Base-by-base conservation (phyloP, 2,888 invertebrate species). In the Hyles lineata region DNA sequence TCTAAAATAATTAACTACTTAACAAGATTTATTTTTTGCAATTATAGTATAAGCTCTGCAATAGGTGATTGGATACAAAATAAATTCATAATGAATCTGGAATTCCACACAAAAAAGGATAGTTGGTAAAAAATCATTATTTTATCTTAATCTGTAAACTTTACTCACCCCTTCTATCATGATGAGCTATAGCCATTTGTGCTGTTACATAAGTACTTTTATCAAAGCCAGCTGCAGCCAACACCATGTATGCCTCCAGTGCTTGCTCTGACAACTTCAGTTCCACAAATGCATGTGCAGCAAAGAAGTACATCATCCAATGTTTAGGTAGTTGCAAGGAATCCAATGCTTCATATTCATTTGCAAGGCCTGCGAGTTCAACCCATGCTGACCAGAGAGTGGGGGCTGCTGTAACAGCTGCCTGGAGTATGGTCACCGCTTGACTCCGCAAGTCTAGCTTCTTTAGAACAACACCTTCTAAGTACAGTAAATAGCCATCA, bases 351-450 rank as follows among this genome's bases (percentile, higher is more conserved):
- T 98, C 97, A 89, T 97, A 97, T 82, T 98, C 97, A 76, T 96
- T 96, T 72, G 99, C 96, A 1, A 99, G 92, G 11, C 97, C 96
- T 0, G 98, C 97, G 19, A 99, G 92, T 89, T 99, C 99, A 55
- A 98, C 95, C 98, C 99, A 99, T 0, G 99, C 97, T 61, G 98
- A 97, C 99, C 99, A 99, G 75, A 99, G 96, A 83, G 98, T 96
- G 0, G 99, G 99, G 72, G 97, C 96, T 61, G 96, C 95, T 74
- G 96, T 96, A 17, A 98, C 96, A 0, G 99, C 96, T 83, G 98
- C 96, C 25, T 97, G 95, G 61, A 99, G 95, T 70, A 97, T 96
- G 78, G 97, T 96, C 32, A 97, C 96, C 0, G 99, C 98, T 81
- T 97, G 96, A 76, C 87, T 96, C 70, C 96, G 94, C 19, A 99